A percentile compares a stretch with the other conserved stretches of the same genome.
Evolutionary conservation across 1,140 invertebrate species (phyloP).

Genomic region (Lordiphosa stackelbergi): DNA sequence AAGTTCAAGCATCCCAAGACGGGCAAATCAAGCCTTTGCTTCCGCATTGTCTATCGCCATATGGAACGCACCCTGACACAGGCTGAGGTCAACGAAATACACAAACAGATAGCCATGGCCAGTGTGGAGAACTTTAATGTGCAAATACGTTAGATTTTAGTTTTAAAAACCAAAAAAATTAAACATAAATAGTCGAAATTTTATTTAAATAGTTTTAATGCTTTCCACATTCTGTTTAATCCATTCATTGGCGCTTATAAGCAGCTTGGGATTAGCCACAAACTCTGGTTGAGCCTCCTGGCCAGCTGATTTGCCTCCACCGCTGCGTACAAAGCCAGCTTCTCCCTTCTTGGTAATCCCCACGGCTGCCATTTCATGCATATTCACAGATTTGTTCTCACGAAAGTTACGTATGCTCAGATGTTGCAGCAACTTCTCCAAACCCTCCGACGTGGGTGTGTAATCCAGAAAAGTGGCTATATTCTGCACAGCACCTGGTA

Average conservation of each 20-base stretch:
- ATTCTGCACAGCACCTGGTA: conserved; percentile 78
- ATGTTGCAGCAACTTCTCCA: conserved; percentile 80
- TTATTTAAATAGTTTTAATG: conserved; percentile 19
- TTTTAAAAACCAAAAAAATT: conserved; percentile 10
- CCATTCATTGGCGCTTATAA: conserved; percentile 56
- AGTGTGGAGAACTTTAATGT: conserved; percentile 83
- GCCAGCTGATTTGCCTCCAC: conserved; percentile 53
- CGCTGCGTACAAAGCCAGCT: conserved; percentile 81
- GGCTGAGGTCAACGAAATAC: conserved; percentile 91
- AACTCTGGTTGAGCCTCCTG: conserved; percentile 45
- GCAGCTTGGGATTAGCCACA: conserved; percentile 41
- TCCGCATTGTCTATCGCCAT: conserved; percentile 95
- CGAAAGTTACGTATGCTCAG: conserved; percentile 86
- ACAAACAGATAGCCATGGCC: conserved; percentile 85
- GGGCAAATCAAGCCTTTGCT: conserved; percentile 90
- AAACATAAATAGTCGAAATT: conserved; percentile 1
- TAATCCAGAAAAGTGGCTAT: conserved; percentile 82
- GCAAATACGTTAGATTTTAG: conserved; percentile 81
- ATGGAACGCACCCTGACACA: conserved; percentile 93
- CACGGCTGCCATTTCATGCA: conserved; percentile 80
- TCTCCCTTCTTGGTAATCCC: conserved; percentile 78
- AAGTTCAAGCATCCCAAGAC: conserved; percentile 92
- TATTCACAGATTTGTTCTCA: conserved; percentile 85
- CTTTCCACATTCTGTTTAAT: conserved; percentile 41
- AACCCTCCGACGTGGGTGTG: conserved; percentile 78